phyloP scores from a whole-genome alignment of 1,140 invertebrate genomes.

The Prorops nasuta region DNA sequence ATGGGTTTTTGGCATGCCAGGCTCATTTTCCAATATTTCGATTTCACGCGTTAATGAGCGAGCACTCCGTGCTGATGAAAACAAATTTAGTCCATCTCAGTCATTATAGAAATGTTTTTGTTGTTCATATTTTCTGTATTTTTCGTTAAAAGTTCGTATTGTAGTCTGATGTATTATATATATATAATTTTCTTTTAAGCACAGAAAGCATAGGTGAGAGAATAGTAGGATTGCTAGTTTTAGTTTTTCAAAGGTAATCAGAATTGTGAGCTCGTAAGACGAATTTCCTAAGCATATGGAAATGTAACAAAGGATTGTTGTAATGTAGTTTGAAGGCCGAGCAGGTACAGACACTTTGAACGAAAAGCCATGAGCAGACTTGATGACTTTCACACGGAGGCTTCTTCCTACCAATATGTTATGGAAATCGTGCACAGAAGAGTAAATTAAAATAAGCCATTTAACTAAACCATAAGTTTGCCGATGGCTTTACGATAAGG shows the following conservation, averaged over 20 bases:
- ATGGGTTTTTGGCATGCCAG: too few species aligned
- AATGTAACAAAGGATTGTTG: slow-evolving; percentile 19
- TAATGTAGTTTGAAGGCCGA: slow-evolving; percentile 31
- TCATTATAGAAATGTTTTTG: too few species aligned
- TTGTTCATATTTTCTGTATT: too few species aligned
- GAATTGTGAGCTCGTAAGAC: not conserved
- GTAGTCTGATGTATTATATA: not conserved
- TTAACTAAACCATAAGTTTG: too few species aligned
- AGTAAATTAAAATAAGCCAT: too few species aligned
- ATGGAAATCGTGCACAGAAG: slow-evolving; percentile 39
- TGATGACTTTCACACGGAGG: slow-evolving; percentile 29
- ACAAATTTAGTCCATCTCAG: too few species aligned
- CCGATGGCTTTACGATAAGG: too few species aligned
- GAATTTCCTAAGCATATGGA: slow-evolving; percentile 4
- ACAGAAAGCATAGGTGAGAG: not conserved
- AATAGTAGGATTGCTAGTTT: not conserved
- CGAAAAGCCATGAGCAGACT: too few species aligned
- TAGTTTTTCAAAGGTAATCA: slow-evolving; percentile 4
- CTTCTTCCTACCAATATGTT: slow-evolving; percentile 37
- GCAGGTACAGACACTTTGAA: slow-evolving; percentile 24
- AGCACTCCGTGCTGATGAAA: too few species aligned
- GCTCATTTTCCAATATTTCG: too few species aligned
- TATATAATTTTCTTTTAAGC: not conserved
- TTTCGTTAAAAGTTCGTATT: too few species aligned
- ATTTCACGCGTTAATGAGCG: too few species aligned